These are phyloP conservation scores for Pipistrellus nathusii DNA, from an alignment of 2,797 vertebrate genomes.

Conservation along the genomic window DNA sequence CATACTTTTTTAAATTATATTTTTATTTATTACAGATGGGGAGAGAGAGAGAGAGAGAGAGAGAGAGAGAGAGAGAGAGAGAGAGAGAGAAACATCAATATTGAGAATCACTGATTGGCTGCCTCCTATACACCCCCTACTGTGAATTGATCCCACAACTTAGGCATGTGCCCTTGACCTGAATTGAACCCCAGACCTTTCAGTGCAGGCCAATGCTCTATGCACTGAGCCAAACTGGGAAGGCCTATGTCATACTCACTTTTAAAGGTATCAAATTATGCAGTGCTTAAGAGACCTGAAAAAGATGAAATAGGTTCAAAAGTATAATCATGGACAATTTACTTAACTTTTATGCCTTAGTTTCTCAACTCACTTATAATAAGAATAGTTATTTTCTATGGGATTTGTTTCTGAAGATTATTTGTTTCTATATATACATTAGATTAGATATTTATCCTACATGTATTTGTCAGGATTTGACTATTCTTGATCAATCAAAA, in stretches of 20 bases:
- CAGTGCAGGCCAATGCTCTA: too few species aligned
- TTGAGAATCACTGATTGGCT: too few species aligned
- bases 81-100: too few species aligned
- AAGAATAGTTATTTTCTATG: not conserved
- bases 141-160: too few species aligned
- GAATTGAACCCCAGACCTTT: too few species aligned
- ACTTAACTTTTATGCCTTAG: not conserved
- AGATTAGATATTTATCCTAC: not conserved
- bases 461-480: not conserved
- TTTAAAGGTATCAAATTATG: not conserved
- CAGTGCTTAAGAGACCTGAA: not conserved
- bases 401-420: not conserved
- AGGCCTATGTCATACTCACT: not conserved
- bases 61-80: too few species aligned
- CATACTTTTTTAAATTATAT: not conserved
- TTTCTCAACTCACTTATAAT: not conserved
- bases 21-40: too few species aligned
- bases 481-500: slow-evolving; percentile 5
- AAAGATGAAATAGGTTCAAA: not conserved
- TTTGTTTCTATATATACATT: not conserved
- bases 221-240: too few species aligned
- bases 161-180: too few species aligned
- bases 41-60: too few species aligned
- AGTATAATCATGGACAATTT: not conserved
- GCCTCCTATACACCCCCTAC: too few species aligned